These are phyloP conservation scores for Pluvialis apricaria DNA, from an alignment of 2,113 vertebrate genomes.

Conservation along the genomic window DNA sequence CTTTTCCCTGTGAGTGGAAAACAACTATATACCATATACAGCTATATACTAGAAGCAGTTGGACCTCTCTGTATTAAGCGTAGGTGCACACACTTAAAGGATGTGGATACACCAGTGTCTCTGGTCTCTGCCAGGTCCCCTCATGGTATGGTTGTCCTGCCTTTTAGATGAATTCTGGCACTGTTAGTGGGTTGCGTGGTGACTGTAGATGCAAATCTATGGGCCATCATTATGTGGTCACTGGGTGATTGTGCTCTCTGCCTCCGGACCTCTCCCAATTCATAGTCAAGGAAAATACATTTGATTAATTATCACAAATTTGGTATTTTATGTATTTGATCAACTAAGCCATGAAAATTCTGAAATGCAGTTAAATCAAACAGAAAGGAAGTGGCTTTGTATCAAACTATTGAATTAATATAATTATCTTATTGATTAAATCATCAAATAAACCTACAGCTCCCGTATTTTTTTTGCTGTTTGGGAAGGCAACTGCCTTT, in stretches of 20 bases:
- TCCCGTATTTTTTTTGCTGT: conserved; percentile 11
- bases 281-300: not conserved
- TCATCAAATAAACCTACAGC: conserved; percentile 33
- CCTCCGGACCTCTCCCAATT: not conserved
- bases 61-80: not conserved
- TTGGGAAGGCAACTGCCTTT: not conserved
- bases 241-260: not conserved
- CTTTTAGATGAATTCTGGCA: not conserved
- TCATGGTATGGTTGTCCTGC: accelerated
- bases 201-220: not conserved
- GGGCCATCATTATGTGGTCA: not conserved
- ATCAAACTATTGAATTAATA: conserved; percentile 52
- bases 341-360: conserved; percentile 33
- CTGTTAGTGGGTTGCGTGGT: not conserved
- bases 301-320: conserved; percentile 13
- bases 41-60: not conserved
- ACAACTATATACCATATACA: no score
- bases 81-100: not conserved
- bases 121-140: not conserved
- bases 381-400: conserved; percentile 45
- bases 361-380: conserved; percentile 51
- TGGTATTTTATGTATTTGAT: conserved; percentile 22
- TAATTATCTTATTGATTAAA: conserved; percentile 61
- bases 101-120: not conserved
- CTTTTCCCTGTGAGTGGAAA: not conserved